A percentile compares a stretch with the other conserved stretches of the same genome.
phyloP scores from a whole-genome alignment of 2,888 invertebrate species.

The Papilio demoleus region DNA sequence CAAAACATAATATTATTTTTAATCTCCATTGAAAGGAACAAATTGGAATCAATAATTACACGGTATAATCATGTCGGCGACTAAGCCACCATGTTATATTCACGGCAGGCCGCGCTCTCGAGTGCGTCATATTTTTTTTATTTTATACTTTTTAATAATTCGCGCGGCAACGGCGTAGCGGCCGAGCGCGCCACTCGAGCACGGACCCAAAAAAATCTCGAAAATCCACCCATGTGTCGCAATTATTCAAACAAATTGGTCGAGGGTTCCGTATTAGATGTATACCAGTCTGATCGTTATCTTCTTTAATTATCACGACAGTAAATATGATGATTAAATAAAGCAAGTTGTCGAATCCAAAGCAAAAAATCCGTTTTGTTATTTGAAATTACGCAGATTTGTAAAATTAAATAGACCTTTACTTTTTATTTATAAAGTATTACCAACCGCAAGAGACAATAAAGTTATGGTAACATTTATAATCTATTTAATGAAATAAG shows the following conservation, averaged over 20 bases:
- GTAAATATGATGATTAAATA: not conserved
- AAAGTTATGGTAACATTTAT: too few relatives aligned
- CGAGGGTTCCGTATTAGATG: constrained; percentile 60
- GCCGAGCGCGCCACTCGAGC: constrained; percentile 73
- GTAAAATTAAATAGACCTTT: not conserved
- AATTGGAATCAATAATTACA: constrained; percentile 45
- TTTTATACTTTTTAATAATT: constrained; percentile 80
- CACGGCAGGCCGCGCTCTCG: constrained; percentile 62
- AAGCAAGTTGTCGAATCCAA: not conserved
- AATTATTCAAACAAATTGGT: constrained; percentile 56
- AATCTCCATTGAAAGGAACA: constrained; percentile 38
- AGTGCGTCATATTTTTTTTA: constrained; percentile 66
- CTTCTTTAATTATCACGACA: constrained; percentile 16
- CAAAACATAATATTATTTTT: constrained; percentile 32
- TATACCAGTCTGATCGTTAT: constrained; percentile 19
- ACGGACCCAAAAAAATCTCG: constrained; percentile 78
- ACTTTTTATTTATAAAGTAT: too few relatives aligned
- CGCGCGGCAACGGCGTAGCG: constrained; percentile 66
- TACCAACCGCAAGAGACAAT: too few relatives aligned
- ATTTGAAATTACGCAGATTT: not conserved
- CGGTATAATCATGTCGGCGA: constrained; percentile 54
- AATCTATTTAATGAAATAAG: too few relatives aligned
- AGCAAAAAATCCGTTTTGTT: too few relatives aligned
- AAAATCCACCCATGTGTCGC: constrained; percentile 76
- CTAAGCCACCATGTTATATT: constrained; percentile 62